Evolutionary conservation across 2,888 invertebrate species (phyloP), one percentile per base, ranked within the genome.

Genomic region (Cryptocephalus primarius): DNA sequence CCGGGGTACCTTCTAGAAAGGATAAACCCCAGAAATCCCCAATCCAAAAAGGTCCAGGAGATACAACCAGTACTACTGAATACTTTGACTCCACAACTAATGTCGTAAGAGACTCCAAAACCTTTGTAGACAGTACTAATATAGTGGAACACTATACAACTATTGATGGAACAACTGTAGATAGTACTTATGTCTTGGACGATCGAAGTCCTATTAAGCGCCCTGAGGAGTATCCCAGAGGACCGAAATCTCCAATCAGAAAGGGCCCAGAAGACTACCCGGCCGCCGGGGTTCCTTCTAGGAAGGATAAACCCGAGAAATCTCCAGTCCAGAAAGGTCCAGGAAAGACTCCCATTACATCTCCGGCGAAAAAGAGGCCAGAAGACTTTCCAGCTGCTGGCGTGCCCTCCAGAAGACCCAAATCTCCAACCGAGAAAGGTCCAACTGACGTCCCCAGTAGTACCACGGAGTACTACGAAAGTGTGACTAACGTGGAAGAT

Each of bases 401-500:
- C 39, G 39, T 9, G 22, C 34, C 43, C 14, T 33, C 12, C 43
- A 39, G 14, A 45, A 45, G 41, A 45, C 22, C 44, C 34, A 11
- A 46, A 33, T 36, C 31, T 14, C 32, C 33, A 33, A 39, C 39
- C 9, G 12, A 42, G 14, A 40, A 41, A 34, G 38, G 11, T 41
- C 47, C 54, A 14, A 32, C 43, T 12, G 49, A 49, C 31, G 59
- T 59, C 48, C 57, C 58, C 10, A 60, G 48, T 51, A 60, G 61
- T 8, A 45, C 55, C 10, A 46, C 57, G 1, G 61, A 65, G 48
- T 60, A 48, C 45, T 60, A 49, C 40, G 56, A 61, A 51, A 50
- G 55, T 10, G 56, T 58, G 6, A 57, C 59, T 1, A 62, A 59
- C 48, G 44, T 55, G 10, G 55, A 53, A 8, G 62, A 64, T 53